Evolutionary conservation across 2,888 invertebrate species (phyloP), one percentile per base, ranked within the genome.

Genomic region (Clistopyga incitator): DNA sequence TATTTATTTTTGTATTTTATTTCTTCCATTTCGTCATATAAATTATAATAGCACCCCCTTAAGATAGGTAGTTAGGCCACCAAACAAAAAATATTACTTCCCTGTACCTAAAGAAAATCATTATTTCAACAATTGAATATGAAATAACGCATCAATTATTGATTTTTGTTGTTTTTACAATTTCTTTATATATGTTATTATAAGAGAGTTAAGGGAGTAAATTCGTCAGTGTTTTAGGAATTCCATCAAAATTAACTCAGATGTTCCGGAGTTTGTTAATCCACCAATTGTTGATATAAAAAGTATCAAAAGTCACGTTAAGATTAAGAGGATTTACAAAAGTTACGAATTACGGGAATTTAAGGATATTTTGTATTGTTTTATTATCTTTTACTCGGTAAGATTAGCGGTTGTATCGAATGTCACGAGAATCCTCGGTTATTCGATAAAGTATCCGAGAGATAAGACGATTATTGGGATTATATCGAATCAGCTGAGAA

Each of bases 391-490:
- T 15, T 34, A 18, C 61, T 6, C n/a, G 56, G 15, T 25, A 59
- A 59, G 34, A 29, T 54, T 34, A 38, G 23, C 3, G 15, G 71
- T 42, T 61, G 2, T n/a, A 8, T 61, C 18, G 18, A 2, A 18
- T 29, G 0, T 20, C 11, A 13, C 6, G 47, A 47, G 25, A 34
- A 50, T 50, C 61, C 34, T 74, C 25, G 13, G 34, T 56, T 56
- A 71, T 38, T 34, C 56, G 56, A 56, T 47, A 45, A 47, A 18
- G 18, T 13, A 6, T 3, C 23, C 38, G 3, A 20, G 15, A n/a
- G 38, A 74, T 74, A 50, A 61, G 74, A 61, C 61, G 29, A 47
- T 50, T 54, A 23, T 23, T 38, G 25, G n/a, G 1, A 47, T n/a
- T n/a, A 59, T n/a, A 25, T 23, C 25, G 15, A 29, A 47, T 59